phyloP scores from a whole-genome alignment of 2,888 invertebrate genomes.

The Monochamus alternatus region DNA sequence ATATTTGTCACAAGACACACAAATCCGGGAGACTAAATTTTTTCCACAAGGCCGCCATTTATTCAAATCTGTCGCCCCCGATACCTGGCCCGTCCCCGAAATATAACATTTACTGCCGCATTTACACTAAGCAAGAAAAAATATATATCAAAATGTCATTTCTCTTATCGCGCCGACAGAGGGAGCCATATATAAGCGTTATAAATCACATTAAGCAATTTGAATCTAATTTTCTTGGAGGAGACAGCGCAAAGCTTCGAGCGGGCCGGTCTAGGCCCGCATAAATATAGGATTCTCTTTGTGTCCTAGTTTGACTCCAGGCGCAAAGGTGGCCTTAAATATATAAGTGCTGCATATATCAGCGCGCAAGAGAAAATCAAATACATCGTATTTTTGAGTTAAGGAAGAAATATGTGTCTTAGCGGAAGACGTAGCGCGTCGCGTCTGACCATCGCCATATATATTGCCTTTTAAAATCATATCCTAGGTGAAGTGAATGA shows the following conservation, averaged over 20 bases:
- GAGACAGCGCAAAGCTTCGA: constrained; percentile 34
- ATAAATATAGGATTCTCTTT: constrained; percentile 39
- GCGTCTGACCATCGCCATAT: too few relatives aligned
- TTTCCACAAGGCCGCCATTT: background rate
- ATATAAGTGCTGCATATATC: constrained; percentile 15
- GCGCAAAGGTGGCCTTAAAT: constrained; percentile 36
- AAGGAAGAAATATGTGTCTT: background rate
- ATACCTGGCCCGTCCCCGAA: background rate
- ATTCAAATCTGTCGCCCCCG: background rate
- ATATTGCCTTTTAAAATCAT: too few relatives aligned
- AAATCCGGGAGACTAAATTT: background rate
- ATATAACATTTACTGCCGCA: constrained; percentile 20
- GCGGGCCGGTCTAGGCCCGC: constrained; percentile 9
- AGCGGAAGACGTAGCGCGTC: too few relatives aligned
- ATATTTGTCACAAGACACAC: too few relatives aligned
- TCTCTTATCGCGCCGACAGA: constrained; percentile 31
- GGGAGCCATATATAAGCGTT: constrained; percentile 33
- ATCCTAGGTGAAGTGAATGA: too few relatives aligned
- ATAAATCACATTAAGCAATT: constrained; percentile 40
- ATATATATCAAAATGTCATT: constrained; percentile 36
- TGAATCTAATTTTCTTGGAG: constrained; percentile 39
- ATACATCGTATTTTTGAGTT: background rate
- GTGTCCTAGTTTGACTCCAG: constrained; percentile 30
- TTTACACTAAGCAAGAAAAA: constrained; percentile 37
- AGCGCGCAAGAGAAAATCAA: background rate